These are phyloP conservation scores for Symphodus melops DNA, from an alignment of 2,113 vertebrate species.

Conservation along the genomic window DNA sequence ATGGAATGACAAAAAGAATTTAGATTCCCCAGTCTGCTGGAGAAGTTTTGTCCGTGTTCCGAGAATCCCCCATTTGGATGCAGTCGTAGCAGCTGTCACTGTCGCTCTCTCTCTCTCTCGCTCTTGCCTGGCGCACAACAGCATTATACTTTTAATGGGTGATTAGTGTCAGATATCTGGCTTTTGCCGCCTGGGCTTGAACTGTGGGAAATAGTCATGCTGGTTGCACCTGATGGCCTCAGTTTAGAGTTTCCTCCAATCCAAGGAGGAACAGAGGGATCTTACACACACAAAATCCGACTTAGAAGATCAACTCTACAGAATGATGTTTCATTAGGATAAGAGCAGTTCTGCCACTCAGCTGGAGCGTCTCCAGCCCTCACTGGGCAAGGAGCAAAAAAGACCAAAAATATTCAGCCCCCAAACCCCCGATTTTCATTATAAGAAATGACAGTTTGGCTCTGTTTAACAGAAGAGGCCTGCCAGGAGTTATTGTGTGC, in stretches of 20 bases:
- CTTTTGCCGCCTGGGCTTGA: slow-evolving; percentile 61
- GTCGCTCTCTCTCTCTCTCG: slow-evolving; percentile 65
- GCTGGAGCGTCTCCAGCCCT: slow-evolving; percentile 33
- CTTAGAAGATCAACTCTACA: slow-evolving; percentile 58
- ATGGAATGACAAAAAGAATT: slow-evolving; percentile 27
- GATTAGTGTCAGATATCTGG: slow-evolving; percentile 87
- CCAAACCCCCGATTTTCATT: slow-evolving; percentile 36
- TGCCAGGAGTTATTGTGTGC: slow-evolving; percentile 11
- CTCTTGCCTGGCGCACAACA: slow-evolving; percentile 56
- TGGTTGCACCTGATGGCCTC: slow-evolving; percentile 79
- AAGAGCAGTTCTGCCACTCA: slow-evolving; percentile 48
- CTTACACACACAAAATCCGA: slow-evolving; percentile 45
- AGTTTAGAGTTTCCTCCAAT: slow-evolving; percentile 77
- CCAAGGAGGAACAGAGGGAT: slow-evolving; percentile 65
- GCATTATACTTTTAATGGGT: slow-evolving; percentile 82
- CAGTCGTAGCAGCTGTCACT: slow-evolving; percentile 79
- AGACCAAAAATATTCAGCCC: slow-evolving; percentile 6
- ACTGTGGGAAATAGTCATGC: slow-evolving; percentile 82
- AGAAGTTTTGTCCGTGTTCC: slow-evolving; percentile 56
- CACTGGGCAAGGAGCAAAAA: slow-evolving; percentile 18
- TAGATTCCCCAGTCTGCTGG: slow-evolving; percentile 38
- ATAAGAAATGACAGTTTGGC: slow-evolving; percentile 32
- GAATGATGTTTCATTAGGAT: slow-evolving; percentile 65
- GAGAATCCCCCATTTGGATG: slow-evolving; percentile 69
- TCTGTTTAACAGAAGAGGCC: slow-evolving; percentile 31